Conservation (phyloP, 2,797 vertebrate genomes). For the Megalops cyprinoides region DNA sequence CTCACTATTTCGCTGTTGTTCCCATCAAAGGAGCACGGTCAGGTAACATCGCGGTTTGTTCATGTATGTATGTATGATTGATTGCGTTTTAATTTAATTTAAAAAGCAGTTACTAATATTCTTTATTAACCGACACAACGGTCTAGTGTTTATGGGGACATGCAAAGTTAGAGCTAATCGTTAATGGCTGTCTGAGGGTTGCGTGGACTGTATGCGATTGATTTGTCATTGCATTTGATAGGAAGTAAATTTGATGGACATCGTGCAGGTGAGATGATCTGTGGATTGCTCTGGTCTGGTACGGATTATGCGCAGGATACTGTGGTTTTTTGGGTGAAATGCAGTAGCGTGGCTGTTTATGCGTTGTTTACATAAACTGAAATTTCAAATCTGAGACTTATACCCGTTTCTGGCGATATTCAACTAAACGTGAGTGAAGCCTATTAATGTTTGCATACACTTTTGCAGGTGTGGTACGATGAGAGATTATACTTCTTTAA, state of each 20-base stretch:
- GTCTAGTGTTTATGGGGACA: neutral
- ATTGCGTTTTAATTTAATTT: neutral
- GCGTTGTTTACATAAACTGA: too few relatives aligned
- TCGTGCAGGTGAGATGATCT: neutral
- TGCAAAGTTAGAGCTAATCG: neutral
- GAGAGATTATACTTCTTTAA: too few relatives aligned
- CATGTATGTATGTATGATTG: neutral
- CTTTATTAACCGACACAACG: neutral
- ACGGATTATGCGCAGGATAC: neutral
- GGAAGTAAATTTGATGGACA: neutral
- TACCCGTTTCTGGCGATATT: too few relatives aligned
- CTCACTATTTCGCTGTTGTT: constrained; percentile 37
- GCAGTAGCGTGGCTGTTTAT: too few relatives aligned
- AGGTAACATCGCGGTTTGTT: constrained; percentile 51
- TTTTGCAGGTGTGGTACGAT: too few relatives aligned
- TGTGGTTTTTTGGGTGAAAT: neutral
- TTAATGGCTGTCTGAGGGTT: neutral
- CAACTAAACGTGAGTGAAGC: too few relatives aligned
- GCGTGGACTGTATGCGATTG: neutral
- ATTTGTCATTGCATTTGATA: neutral
- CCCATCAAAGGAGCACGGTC: constrained; percentile 47
- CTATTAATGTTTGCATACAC: too few relatives aligned
- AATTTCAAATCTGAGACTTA: too few relatives aligned
- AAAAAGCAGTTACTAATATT: too few relatives aligned
- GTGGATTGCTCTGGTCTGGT: neutral